A percentile compares a stretch with the other conserved stretches of the same genome.
These are phyloP conservation scores for Origma solitaria DNA, from an alignment of 2,113 vertebrate species.

Conservation along the genomic window DNA sequence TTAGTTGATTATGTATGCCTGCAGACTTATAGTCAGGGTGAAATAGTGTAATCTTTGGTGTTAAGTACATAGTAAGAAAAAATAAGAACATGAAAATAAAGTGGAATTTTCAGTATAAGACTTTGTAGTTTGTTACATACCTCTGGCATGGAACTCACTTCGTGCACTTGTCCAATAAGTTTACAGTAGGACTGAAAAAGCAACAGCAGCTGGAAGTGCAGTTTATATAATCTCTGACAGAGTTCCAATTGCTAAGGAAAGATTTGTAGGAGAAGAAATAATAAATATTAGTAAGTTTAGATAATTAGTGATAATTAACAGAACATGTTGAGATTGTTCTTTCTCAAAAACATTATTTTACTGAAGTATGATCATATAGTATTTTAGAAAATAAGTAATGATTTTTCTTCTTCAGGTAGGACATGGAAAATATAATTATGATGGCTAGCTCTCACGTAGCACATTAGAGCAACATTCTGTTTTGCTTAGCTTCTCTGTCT, in stretches of 20 bases:
- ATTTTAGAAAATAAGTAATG: neutral
- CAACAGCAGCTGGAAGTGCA: constrained; percentile 96
- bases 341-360: neutral
- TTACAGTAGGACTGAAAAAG: constrained; percentile 99
- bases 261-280: constrained; percentile 29
- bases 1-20: neutral
- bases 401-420: neutral
- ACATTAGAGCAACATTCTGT: neutral
- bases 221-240: constrained; percentile 96
- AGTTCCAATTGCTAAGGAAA: constrained; percentile 92
- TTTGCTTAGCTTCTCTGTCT: neutral
- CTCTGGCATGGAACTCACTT: constrained; percentile 95
- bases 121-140: constrained; percentile 68
- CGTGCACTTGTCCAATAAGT: constrained; percentile 94
- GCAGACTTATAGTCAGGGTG: neutral
- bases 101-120: neutral
- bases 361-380: neutral
- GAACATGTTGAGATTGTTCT: neutral
- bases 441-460: neutral
- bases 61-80: neutral
- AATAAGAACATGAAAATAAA: neutral
- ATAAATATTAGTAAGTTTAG: neutral
- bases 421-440: neutral
- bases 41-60: neutral
- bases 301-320: neutral